Conservation (phyloP, 2,888 invertebrate genomes). For the Mactromeris polynyma region DNA sequence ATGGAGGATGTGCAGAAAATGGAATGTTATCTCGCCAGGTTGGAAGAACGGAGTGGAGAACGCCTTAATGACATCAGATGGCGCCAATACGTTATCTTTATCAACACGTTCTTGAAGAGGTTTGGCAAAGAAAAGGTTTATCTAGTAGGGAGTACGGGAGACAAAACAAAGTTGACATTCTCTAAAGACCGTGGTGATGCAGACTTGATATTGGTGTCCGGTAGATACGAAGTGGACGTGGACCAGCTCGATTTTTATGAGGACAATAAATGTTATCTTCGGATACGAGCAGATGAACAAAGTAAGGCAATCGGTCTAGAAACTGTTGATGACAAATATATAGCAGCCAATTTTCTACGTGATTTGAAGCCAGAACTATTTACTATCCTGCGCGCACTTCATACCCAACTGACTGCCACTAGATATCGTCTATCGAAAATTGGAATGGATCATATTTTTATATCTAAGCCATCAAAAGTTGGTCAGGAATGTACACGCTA, state of each 20-base stretch:
- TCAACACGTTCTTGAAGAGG: slow-evolving; percentile 37
- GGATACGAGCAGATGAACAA: slow-evolving; percentile 36
- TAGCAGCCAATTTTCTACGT: slow-evolving; percentile 27
- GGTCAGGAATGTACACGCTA: slow-evolving; percentile 18
- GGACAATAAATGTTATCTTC: slow-evolving; percentile 59
- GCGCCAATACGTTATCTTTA: background rate
- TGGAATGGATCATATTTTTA: background rate
- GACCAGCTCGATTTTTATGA: slow-evolving; percentile 42
- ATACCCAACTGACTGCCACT: slow-evolving; percentile 1
- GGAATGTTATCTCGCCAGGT: background rate
- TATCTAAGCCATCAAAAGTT: slow-evolving; percentile 29
- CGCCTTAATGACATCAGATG: slow-evolving; percentile 28
- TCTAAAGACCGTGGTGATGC: slow-evolving; percentile 61
- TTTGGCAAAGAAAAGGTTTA: slow-evolving; percentile 49
- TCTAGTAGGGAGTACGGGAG: slow-evolving; percentile 64
- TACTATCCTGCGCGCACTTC: slow-evolving; percentile 26
- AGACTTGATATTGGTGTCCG: slow-evolving; percentile 60
- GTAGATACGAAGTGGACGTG: slow-evolving; percentile 43
- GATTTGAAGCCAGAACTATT: slow-evolving; percentile 33
- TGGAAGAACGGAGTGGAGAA: slow-evolving; percentile 17
- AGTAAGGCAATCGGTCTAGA: background rate
- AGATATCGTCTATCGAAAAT: background rate
- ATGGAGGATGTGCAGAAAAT: background rate
- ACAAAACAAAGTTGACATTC: slow-evolving; percentile 44
- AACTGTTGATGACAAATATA: background rate